A percentile compares a stretch with the other conserved stretches of the same genome.
Evolutionary conservation across 2,113 vertebrate genomes (phyloP).

Genomic region (Perca fluviatilis): DNA sequence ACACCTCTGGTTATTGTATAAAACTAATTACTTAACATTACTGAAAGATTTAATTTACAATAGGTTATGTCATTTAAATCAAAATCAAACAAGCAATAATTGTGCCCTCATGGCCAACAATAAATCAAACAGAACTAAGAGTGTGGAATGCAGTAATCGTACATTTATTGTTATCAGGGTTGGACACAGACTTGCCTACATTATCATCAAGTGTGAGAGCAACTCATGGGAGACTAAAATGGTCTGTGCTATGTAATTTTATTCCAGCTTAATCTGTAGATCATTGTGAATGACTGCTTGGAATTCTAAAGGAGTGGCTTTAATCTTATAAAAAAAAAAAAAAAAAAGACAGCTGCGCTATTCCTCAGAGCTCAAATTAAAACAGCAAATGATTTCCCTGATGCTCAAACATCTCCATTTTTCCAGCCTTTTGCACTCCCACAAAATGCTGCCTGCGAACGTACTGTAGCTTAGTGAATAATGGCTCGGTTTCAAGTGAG

Average conservation of each 20-base stretch:
- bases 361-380: conserved; percentile 31
- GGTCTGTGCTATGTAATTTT: conserved; percentile 15
- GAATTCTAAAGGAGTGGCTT: conserved; percentile 36
- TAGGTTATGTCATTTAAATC: neutral
- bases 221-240: conserved; percentile 29
- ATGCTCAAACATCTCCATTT: neutral
- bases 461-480: conserved; percentile 22
- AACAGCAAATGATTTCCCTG: conserved; percentile 10
- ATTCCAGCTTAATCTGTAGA: conserved; percentile 18
- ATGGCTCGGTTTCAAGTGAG: conserved; percentile 36
- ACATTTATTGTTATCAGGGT: conserved; percentile 15
- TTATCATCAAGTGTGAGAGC: conserved; percentile 38
- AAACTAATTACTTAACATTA: neutral
- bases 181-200: conserved; percentile 11
- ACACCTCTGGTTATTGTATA: no score
- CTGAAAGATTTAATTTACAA: neutral
- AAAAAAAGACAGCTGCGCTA: conserved; percentile 14
- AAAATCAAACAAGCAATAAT: neutral
- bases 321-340: neutral
- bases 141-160: neutral
- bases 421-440: neutral
- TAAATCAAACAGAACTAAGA: neutral
- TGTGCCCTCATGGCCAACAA: neutral
- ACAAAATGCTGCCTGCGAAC: neutral
- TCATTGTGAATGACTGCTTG: conserved; percentile 13